Evolutionary conservation across 35 echinoderm and acorn worm genomes (phyloP).

Genomic region (Ophioderma brevispina): DNA sequence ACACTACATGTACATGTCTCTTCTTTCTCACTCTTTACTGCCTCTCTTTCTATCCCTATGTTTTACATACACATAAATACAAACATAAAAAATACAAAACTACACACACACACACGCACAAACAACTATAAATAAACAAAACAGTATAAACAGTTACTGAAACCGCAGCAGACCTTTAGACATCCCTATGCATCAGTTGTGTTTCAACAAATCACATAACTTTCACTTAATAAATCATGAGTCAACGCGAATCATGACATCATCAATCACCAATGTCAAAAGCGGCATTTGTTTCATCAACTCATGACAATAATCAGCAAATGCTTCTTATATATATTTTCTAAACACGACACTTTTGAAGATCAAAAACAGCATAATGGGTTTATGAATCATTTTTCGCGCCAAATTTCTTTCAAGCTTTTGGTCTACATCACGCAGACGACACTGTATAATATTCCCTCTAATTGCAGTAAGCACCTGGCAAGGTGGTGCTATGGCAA

Average conservation of each 20-base stretch:
- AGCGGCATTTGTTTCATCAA: not conserved
- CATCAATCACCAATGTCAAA: not conserved
- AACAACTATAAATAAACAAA: too few relatives aligned
- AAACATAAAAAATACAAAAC: too few relatives aligned
- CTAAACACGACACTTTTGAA: not conserved
- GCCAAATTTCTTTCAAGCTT: not conserved
- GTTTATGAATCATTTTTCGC: conserved; percentile 4
- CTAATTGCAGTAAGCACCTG: not conserved
- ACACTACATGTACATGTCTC: too few relatives aligned
- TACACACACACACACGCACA: too few relatives aligned
- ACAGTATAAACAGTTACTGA: too few relatives aligned
- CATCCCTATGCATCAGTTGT: too few relatives aligned
- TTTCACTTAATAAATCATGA: not conserved
- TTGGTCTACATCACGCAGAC: not conserved
- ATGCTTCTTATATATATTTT: too few relatives aligned
- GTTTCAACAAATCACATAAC: too few relatives aligned
- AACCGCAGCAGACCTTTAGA: too few relatives aligned
- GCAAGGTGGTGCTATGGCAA: not conserved
- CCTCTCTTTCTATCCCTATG: too few relatives aligned
- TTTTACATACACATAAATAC: too few relatives aligned
- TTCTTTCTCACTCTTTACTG: too few relatives aligned
- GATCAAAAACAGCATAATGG: not conserved
- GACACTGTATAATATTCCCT: conserved; percentile 2
- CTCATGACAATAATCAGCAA: not conserved
- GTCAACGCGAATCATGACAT: not conserved